Conservation (phyloP, 2,113 vertebrate species). For the Aldabrachelys gigantea region DNA sequence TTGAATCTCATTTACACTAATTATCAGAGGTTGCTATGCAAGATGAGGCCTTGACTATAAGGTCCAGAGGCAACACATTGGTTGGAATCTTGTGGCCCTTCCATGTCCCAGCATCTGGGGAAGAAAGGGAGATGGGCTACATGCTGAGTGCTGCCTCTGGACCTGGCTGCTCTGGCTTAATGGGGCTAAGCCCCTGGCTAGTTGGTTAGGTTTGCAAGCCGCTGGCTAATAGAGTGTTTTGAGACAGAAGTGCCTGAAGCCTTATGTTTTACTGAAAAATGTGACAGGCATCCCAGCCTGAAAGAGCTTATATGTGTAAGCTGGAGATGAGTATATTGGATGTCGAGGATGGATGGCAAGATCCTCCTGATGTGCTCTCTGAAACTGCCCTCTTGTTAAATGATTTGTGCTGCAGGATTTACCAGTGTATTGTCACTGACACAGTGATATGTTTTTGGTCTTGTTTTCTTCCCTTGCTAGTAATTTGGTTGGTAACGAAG, state of each 20-base stretch:
- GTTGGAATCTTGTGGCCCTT: neutral
- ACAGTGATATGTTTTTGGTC: fast-evolving
- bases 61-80: neutral
- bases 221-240: fast-evolving
- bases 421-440: neutral
- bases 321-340: neutral
- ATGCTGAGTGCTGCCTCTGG: neutral
- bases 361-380: fast-evolving
- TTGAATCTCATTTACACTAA: neutral
- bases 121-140: neutral
- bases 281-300: neutral
- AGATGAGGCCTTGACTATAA: neutral
- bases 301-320: fast-evolving
- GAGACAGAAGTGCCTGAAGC: neutral
- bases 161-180: neutral
- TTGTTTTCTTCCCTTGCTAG: neutral
- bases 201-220: neutral
- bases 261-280: neutral
- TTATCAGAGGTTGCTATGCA: neutral
- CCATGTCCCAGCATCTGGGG: fast-evolving
- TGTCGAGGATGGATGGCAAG: fast-evolving
- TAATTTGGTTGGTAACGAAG: neutral
- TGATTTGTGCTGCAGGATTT: neutral
- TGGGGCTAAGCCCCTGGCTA: neutral
- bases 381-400: neutral